Evolutionary conservation across 2,113 vertebrate genomes (phyloP).

Genomic region (Vidua chalybeata): DNA sequence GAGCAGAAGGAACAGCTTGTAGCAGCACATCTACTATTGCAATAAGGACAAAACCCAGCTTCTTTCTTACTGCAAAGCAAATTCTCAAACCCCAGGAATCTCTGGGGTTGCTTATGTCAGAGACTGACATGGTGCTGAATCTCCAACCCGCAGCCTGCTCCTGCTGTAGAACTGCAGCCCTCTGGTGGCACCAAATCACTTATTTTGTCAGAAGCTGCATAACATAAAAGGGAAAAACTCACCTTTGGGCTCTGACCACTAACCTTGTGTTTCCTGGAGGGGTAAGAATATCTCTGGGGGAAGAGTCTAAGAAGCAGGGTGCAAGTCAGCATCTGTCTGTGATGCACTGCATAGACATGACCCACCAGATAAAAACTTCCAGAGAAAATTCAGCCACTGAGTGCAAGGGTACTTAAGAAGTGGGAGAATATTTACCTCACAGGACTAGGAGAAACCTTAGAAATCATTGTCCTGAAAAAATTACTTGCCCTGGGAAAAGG

Average conservation of each 20-base stretch:
- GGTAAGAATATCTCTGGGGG: neutral
- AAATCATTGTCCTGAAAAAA: neutral
- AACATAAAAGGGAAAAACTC: neutral
- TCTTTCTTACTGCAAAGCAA: neutral
- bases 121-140: rapidly evolving
- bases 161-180: neutral
- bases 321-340: neutral
- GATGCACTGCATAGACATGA: neutral
- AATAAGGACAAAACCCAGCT: neutral
- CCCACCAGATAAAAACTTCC: neutral
- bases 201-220: neutral
- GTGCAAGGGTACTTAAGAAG: neutral
- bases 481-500: neutral
- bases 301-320: neutral
- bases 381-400: neutral
- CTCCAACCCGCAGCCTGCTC: neutral
- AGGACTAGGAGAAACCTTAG: neutral
- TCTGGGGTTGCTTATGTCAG: neutral
- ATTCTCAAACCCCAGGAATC: neutral
- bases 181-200: neutral
- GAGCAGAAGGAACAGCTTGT: neutral
- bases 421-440: neutral
- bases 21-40: rapidly evolving
- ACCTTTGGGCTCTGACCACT: neutral
- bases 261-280: neutral